Percentiles rank a stretch among this genome's conserved stretches.
Evolutionary conservation across 2,797 vertebrate species (phyloP).

Genomic region (Avahi laniger): DNA sequence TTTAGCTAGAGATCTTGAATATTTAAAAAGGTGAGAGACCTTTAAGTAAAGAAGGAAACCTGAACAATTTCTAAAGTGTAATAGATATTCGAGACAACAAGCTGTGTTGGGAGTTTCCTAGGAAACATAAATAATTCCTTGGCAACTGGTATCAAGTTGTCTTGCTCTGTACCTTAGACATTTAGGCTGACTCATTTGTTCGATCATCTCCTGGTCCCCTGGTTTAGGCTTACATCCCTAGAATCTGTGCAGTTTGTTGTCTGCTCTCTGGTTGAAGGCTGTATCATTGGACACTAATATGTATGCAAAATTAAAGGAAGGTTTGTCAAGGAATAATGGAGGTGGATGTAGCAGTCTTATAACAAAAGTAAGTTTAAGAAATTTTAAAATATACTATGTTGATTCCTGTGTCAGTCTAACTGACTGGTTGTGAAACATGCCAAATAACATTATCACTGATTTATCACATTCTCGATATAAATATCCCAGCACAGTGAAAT

Average conservation of each 20-base stretch:
- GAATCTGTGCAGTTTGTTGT: not conserved
- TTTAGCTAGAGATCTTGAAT: not conserved
- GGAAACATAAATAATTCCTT: conserved; percentile 17
- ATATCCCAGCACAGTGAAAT: conserved; percentile 53
- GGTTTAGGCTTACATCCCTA: not conserved
- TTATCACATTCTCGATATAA: conserved; percentile 69
- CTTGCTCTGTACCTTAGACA: not conserved
- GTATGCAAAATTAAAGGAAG: conserved; percentile 13
- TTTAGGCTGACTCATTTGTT: not conserved
- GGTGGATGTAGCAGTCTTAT: not conserved
- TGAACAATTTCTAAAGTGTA: not conserved
- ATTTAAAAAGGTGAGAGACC: not conserved
- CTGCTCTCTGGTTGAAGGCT: not conserved
- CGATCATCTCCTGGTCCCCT: not conserved
- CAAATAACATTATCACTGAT: conserved; percentile 73
- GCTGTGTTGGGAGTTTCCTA: not conserved
- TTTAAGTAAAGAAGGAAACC: not conserved
- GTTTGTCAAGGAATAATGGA: conserved; percentile 21
- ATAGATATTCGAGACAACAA: not conserved
- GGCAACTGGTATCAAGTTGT: not conserved
- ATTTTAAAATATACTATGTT: conserved; percentile 57
- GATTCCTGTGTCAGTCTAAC: conserved; percentile 64
- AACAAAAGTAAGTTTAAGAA: conserved; percentile 47
- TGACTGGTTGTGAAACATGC: conserved; percentile 76
- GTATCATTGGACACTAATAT: not conserved